Percentiles rank a stretch among this genome's conserved stretches.
phyloP scores from a whole-genome alignment of 2,113 vertebrate species.

The Eptesicus fuscus region DNA sequence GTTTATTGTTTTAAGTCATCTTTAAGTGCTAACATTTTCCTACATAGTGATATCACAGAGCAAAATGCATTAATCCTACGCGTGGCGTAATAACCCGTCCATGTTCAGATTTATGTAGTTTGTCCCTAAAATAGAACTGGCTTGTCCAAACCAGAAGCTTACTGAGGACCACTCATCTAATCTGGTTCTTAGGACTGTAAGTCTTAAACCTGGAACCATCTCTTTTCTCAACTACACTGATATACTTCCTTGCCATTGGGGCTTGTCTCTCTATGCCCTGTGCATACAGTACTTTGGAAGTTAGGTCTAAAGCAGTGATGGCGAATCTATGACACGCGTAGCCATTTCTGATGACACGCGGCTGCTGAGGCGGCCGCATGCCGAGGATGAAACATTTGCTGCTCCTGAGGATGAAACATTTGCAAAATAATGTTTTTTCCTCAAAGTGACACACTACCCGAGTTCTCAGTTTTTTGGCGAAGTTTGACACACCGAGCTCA shows the following conservation, averaged over 20 bases:
- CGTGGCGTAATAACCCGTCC: not conserved
- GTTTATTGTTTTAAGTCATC: conserved; percentile 6
- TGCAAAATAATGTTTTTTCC: too few species aligned
- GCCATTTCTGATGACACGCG: too few species aligned
- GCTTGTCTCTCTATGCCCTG: not conserved
- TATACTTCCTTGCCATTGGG: not conserved
- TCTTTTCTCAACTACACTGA: not conserved
- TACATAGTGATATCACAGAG: not conserved
- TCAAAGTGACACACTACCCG: too few species aligned
- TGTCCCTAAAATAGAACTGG: not conserved
- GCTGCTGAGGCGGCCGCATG: too few species aligned
- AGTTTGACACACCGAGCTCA: too few species aligned
- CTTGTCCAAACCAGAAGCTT: not conserved
- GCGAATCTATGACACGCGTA: too few species aligned
- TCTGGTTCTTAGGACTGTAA: not conserved
- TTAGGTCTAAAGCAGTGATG: not conserved
- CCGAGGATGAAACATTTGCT: too few species aligned
- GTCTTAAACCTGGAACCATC: not conserved
- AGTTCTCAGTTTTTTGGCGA: too few species aligned
- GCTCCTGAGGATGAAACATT: too few species aligned
- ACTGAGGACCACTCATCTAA: not conserved
- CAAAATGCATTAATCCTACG: not conserved
- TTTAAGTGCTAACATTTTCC: not conserved
- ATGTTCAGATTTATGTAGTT: not conserved
- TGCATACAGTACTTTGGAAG: not conserved